A percentile compares a stretch with the other conserved stretches of the same genome.
phyloP scores from a whole-genome alignment of 2,888 invertebrate genomes.

The Drosophila mimetica region DNA sequence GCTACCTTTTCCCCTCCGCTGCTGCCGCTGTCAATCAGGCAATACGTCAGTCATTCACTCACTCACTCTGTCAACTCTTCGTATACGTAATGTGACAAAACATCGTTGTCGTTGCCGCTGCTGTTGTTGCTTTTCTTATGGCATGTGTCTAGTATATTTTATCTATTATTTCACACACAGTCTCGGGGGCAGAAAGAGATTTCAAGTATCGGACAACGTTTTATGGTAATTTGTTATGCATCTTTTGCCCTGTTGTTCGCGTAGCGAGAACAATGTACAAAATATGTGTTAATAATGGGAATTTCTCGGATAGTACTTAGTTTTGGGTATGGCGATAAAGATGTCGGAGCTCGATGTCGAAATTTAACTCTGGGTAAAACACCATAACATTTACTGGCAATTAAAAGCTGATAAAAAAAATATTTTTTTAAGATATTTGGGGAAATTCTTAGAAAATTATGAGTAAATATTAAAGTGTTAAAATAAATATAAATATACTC shows the following conservation, averaged over 20 bases:
- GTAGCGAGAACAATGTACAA: slow-evolving; percentile 36
- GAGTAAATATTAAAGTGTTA: not conserved
- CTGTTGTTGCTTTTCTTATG: slow-evolving; percentile 24
- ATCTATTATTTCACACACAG: slow-evolving; percentile 55
- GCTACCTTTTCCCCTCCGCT: slow-evolving; percentile 32
- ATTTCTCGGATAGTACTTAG: slow-evolving; percentile 12
- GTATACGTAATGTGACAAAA: slow-evolving; percentile 78
- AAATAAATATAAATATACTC: not conserved
- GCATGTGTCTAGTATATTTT: slow-evolving; percentile 60
- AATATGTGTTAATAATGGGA: slow-evolving; percentile 39
- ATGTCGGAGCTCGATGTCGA: not conserved
- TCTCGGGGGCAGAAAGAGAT: slow-evolving; percentile 8
- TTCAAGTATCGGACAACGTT: slow-evolving; percentile 54
- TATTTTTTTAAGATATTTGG: not conserved
- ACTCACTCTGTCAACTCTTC: slow-evolving; percentile 41
- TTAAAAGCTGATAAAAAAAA: not conserved
- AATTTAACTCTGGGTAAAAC: not conserved
- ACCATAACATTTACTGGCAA: not conserved
- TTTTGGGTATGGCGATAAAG: slow-evolving; percentile 13
- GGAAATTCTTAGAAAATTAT: not conserved
- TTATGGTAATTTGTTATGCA: slow-evolving; percentile 75
- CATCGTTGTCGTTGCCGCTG: slow-evolving; percentile 32
- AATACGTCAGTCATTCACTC: slow-evolving; percentile 76
- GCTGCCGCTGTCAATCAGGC: slow-evolving; percentile 77
- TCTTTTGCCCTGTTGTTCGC: slow-evolving; percentile 50